Base-by-base conservation (phyloP, 2,797 vertebrate species). In the Sebastes elongatus region DNA sequence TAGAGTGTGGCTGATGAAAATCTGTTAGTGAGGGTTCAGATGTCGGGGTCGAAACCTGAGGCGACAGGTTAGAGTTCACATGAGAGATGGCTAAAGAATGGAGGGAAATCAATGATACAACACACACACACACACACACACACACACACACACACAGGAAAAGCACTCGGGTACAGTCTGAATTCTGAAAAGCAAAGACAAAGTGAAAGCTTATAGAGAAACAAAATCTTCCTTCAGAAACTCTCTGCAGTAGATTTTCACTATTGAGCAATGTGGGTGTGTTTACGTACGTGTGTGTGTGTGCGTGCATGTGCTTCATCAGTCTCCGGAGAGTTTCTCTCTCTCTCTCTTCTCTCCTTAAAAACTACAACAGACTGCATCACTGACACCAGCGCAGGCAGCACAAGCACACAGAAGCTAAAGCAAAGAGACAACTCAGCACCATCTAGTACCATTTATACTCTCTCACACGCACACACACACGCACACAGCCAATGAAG, bases 301-400 rank as follows among this genome's bases (percentile, higher is more conserved):
- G 59, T 16, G 52, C 1, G 53, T 16, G 68, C 10, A 2, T 60
- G 84, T 30, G 67, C 67, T 80, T 85, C 80, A 75, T 81, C 84
- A 69, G 81, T 88, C 88, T 88, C 84, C 28, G 72, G 84, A 88
- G 90, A 85, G 28, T 81, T 87, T 85, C 67, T 9, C 81, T 77
- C 80, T 76, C 80, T 74, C 64, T 88, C 80, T 87, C 71, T 81
- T 80, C 65, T 86, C 78, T 80, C 61, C 81, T 85, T 80, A 84
- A 89, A 90, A 92, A 86, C 78, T 82, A 86, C 84, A 89, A 85
- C 84, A 87, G 76, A 89, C 86, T 84, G 84, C 84, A 90, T 91
- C 86, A 86, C 82, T 83, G 87, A 88, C 85, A 83, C 74, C 71
- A 73, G 82, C 28, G 3, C 71, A 86, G 75, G 81, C 77, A 88